Conservation (phyloP, 1,140 invertebrate genomes). For the Elymnias hypermnestra region DNA sequence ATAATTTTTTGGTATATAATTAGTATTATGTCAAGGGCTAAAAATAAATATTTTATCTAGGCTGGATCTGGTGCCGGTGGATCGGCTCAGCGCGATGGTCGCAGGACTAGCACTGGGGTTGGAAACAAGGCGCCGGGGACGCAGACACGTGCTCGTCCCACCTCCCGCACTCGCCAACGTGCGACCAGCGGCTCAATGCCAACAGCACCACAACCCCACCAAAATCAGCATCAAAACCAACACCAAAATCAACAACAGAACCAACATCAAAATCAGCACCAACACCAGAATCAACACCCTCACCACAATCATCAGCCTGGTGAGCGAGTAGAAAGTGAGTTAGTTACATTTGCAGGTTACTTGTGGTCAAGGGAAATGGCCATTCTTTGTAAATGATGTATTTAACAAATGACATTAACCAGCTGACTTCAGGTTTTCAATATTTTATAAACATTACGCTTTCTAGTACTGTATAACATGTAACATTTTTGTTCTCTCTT, state of each 20-base stretch:
- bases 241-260: constrained; percentile 3
- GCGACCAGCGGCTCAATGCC: constrained; percentile 51
- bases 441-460: no score
- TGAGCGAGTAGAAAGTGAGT: constrained; percentile 28
- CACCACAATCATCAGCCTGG: constrained; percentile 36
- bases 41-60: constrained; percentile 16
- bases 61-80: constrained; percentile 37
- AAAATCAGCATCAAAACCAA: background rate
- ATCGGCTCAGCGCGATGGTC: constrained; percentile 46
- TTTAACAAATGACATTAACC: no score
- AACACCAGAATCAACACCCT: background rate
- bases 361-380: no score
- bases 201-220: background rate
- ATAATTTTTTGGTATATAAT: no score
- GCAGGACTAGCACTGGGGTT: constrained; percentile 31
- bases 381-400: no score
- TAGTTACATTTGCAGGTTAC: constrained; percentile 1
- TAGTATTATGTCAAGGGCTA: no score
- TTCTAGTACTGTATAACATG: no score
- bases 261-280: constrained; percentile 2
- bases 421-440: no score
- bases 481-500: no score
- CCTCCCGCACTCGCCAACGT: constrained; percentile 53
- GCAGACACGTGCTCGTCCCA: constrained; percentile 36
- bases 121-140: constrained; percentile 7